Evolutionary conservation across 92 coral and sea anemone genomes (phyloP), one percentile per base, ranked within the genome.

Genomic region (Epizoanthus fatuus): DNA sequence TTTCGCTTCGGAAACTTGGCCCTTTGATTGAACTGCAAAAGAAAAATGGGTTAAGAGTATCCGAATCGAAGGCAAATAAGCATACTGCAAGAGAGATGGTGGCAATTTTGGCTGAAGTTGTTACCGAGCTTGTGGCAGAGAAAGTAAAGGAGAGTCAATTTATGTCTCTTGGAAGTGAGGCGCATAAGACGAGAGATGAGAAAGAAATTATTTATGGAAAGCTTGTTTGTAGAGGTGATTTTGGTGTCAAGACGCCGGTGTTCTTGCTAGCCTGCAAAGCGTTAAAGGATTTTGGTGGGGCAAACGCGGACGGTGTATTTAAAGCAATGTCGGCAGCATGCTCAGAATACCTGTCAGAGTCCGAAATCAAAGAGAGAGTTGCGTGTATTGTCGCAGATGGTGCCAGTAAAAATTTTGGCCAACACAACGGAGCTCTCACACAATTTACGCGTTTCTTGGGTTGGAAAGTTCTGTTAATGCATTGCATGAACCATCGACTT

Each of bases 71-170:
- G 80, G 80, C 80, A 14, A 74, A 74, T 74, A 74, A 74, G 80
- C 80, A 74, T 56, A 74, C 65, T 15, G 80, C 80, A 74, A 74
- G 80, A 74, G 80, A 74, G 65, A 56, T 74, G 80, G 65, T 74
- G 80, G 80, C 80, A 74, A 74, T 74, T 74, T 74, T 74, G 80
- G 80, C 80, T 7, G 66, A 74, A 74, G 80, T 74, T 74, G 64
- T 74, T 74, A 13, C 65, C 80, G 65, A 74, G 66, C 80, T 74
- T 74, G 80, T 74, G 80, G 66, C 80, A 54, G 66, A 74, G 66
- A 74, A 74, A 74, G 66, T 75, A 75, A 75, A 75, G 80, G 80
- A 75, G 80, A 75, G 80, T 75, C 80, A 75, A 75, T 75, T 75
- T 57, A 38, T 75, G 54, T 75, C 80, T 75, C 55, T 75, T 74